A percentile compares a stretch with the other conserved stretches of the same genome.
Conservation (phyloP, 2,888 invertebrate species). For the Gasteruption jaculator region DNA sequence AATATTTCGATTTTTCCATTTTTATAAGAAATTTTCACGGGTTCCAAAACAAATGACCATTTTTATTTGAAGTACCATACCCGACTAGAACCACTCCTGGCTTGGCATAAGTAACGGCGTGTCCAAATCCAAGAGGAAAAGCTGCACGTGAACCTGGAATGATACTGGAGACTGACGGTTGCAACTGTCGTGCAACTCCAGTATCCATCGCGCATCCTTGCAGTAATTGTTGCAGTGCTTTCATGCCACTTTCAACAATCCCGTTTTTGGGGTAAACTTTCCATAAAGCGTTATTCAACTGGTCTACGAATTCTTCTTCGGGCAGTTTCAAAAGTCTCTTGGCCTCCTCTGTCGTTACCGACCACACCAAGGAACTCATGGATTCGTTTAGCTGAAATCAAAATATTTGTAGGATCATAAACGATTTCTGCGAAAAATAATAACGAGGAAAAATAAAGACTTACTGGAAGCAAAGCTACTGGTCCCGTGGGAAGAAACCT, state of each 20-base stretch:
- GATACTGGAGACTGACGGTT: slow-evolving; percentile 65
- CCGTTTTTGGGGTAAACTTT: slow-evolving; percentile 57
- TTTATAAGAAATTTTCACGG: too few relatives aligned
- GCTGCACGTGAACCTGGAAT: slow-evolving; percentile 69
- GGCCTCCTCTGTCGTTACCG: slow-evolving; percentile 71
- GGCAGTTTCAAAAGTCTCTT: slow-evolving; percentile 66
- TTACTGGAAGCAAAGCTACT: slow-evolving; percentile 82
- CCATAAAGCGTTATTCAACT: slow-evolving; percentile 81
- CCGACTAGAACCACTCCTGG: slow-evolving; percentile 81
- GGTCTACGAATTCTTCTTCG: slow-evolving; percentile 80
- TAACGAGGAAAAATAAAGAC: slow-evolving; percentile 26
- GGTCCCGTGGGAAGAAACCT: slow-evolving; percentile 90
- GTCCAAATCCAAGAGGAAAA: slow-evolving; percentile 90
- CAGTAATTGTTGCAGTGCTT: slow-evolving; percentile 54
- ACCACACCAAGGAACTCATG: slow-evolving; percentile 93
- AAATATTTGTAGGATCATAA: not conserved
- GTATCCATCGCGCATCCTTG: slow-evolving; percentile 52
- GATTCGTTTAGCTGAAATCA: slow-evolving; percentile 61
- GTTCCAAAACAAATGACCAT: not conserved
- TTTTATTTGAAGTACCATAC: slow-evolving; percentile 52
- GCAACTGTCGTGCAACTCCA: slow-evolving; percentile 58
- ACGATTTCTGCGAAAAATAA: not conserved
- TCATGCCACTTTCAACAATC: slow-evolving; percentile 57
- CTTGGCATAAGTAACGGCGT: slow-evolving; percentile 81
- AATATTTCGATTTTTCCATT: too few relatives aligned